Base-by-base conservation (phyloP, 2,797 vertebrate genomes). In the Cheirogaleus major region DNA sequence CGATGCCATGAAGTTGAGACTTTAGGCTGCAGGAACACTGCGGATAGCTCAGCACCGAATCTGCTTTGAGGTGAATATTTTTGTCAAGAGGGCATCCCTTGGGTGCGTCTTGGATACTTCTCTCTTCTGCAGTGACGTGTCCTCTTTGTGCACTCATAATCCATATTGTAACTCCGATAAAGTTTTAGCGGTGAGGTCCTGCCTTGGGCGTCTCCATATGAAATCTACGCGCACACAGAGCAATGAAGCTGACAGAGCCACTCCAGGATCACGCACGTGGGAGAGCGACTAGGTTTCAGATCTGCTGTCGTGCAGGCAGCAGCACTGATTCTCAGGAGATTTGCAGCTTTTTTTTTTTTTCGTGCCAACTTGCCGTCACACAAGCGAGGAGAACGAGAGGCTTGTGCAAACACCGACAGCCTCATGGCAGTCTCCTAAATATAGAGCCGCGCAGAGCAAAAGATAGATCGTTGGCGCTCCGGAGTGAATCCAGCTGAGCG, bases 191-290 rank as follows among this genome's bases (percentile, higher is more conserved):
- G 3, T 20, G 22, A n/a, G 55, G 23, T 25, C 12, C 18, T 45
- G 13, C 6, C 10, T 1, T 20, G n/a, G 13, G 8, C 5, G 18
- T 41, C 23, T 41, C 1, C 0, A 32, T 35, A 4, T 18, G 3
- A 4, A 30, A 69, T 27, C 30, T 65, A 18, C 22, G 30, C 9
- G 1, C 13, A 7, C 14, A 50, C 11, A 43, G 8, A 23, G 23
- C 41, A 23, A 55, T 25, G 32, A 20, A 32, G 10, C 1, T 65
- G 18, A 43, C 7, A 43, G 7, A 14, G 38, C 11, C 48, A 13
- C 63, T 59, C 13, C 1, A 63, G 52, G 76, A 57, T 41, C 12
- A 2, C 1, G 4, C 32, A 22, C 23, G 6, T 59, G 35, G 63
- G 50, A 70, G 63, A 30, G 32, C 11, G 7, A 8, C 17, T 14